Conservation (phyloP, 2,888 invertebrate species). For the Lingula anatina region DNA sequence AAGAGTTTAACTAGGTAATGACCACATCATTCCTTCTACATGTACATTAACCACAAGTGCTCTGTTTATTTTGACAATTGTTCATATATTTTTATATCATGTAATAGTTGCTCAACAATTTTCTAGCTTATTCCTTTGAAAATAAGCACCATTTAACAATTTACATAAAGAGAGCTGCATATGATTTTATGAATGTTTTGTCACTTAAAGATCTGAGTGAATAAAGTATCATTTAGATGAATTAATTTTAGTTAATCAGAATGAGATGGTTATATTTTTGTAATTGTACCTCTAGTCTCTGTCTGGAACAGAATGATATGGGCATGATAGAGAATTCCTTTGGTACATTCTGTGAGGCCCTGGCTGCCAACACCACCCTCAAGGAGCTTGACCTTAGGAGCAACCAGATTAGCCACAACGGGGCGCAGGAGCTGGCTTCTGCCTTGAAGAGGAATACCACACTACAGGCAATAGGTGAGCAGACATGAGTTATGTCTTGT, state of each 20-base stretch:
- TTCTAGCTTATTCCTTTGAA: too few relatives aligned
- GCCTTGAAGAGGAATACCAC: slow-evolving; percentile 43
- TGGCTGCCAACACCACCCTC: slow-evolving; percentile 37
- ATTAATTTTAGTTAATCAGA: slow-evolving; percentile 4
- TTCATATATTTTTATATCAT: too few relatives aligned
- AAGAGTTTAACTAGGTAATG: slow-evolving; percentile 37
- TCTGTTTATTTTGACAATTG: neutral
- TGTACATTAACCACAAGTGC: too few relatives aligned
- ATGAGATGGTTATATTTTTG: too few relatives aligned
- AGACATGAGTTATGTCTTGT: too few relatives aligned
- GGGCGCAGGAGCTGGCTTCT: slow-evolving; percentile 40
- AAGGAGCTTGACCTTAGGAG: slow-evolving; percentile 48
- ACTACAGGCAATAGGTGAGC: slow-evolving; percentile 40
- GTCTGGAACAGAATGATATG: slow-evolving; percentile 51
- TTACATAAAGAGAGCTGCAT: too few relatives aligned
- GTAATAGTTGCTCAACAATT: too few relatives aligned
- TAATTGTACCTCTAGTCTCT: slow-evolving; percentile 36
- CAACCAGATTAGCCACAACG: slow-evolving; percentile 50
- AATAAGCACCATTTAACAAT: too few relatives aligned
- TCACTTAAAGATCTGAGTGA: neutral
- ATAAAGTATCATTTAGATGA: neutral
- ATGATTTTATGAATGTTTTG: too few relatives aligned
- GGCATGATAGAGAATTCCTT: slow-evolving; percentile 50
- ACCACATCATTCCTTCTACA: neutral
- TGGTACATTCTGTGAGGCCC: slow-evolving; percentile 49